A percentile compares a stretch with the other conserved stretches of the same genome.
Evolutionary conservation across 2,797 vertebrate species (phyloP).

Genomic region (Coilia nasus): DNA sequence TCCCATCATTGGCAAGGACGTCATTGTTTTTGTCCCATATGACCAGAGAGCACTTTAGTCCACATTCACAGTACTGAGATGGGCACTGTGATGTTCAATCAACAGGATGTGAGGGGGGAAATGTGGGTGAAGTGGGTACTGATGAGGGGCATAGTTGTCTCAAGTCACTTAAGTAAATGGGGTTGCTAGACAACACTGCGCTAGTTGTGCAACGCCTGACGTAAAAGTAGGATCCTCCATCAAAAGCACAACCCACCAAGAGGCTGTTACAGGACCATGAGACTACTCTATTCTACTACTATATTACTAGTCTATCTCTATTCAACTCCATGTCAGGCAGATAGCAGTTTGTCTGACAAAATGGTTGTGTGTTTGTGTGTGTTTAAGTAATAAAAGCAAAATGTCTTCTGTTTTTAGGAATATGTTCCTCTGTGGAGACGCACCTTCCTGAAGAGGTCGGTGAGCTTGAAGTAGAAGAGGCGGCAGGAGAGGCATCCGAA

Average conservation of each 20-base stretch:
- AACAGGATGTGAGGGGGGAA: not conserved
- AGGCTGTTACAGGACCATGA: not conserved
- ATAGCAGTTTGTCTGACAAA: not conserved
- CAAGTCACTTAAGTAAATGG: not conserved
- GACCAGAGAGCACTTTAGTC: not conserved
- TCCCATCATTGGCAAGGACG: not conserved
- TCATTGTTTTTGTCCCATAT: not conserved
- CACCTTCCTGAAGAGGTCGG: conserved; percentile 94
- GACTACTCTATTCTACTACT: too few relatives aligned
- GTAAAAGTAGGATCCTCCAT: not conserved
- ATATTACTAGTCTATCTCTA: not conserved
- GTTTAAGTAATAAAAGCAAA: not conserved
- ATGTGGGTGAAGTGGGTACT: not conserved
- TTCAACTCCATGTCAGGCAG: not conserved
- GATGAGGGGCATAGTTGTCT: not conserved
- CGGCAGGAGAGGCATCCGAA: conserved; percentile 96
- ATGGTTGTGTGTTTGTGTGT: not conserved
- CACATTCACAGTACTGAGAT: too few relatives aligned
- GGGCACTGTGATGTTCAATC: not conserved
- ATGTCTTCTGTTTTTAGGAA: not conserved
- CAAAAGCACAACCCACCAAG: not conserved
- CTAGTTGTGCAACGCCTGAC: not conserved
- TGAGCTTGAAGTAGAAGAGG: conserved; percentile 97
- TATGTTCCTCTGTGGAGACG: not conserved
- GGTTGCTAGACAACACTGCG: not conserved